phyloP scores from a whole-genome alignment of 1,140 invertebrate species.

The Hyphantria cunea region DNA sequence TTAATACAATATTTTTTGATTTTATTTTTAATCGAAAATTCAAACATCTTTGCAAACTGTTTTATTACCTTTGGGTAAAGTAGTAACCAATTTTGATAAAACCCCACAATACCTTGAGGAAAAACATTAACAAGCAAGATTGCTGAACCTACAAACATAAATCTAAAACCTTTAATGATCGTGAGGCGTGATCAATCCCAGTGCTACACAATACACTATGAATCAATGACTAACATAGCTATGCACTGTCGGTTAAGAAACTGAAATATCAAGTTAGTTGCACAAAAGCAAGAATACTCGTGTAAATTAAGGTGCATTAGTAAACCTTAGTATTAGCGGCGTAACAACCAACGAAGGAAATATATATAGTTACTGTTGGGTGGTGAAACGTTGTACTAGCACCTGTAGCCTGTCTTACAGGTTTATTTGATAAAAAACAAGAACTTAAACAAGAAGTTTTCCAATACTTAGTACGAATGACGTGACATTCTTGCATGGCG shows the following conservation, averaged over 20 bases:
- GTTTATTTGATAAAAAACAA: constrained; percentile 12
- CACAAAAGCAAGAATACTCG: constrained; percentile 28
- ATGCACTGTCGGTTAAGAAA: constrained; percentile 16
- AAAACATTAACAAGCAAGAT: too few species aligned
- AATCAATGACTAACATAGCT: constrained; percentile 17
- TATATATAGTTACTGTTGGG: constrained; percentile 12
- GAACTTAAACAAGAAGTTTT: not conserved
- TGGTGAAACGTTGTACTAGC: constrained; percentile 16
- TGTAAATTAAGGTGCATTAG: constrained; percentile 30
- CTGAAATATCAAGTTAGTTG: constrained; percentile 30
- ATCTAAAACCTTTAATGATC: constrained; percentile 11
- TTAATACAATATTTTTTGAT: too few species aligned
- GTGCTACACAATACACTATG: constrained; percentile 1
- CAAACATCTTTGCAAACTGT: too few species aligned
- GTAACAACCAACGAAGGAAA: constrained; percentile 26
- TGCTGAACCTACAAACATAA: not conserved
- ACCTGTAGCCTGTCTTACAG: constrained; percentile 6
- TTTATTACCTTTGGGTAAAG: too few species aligned
- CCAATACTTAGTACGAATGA: not conserved
- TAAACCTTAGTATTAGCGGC: constrained; percentile 24
- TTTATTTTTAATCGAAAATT: too few species aligned
- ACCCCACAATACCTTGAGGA: not conserved
- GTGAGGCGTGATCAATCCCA: constrained; percentile 11
- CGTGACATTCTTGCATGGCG: not conserved
- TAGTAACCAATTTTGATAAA: not conserved